These are phyloP conservation scores for Epinephelus fuscoguttatus DNA, from an alignment of 2,113 vertebrate genomes.

Conservation along the genomic window DNA sequence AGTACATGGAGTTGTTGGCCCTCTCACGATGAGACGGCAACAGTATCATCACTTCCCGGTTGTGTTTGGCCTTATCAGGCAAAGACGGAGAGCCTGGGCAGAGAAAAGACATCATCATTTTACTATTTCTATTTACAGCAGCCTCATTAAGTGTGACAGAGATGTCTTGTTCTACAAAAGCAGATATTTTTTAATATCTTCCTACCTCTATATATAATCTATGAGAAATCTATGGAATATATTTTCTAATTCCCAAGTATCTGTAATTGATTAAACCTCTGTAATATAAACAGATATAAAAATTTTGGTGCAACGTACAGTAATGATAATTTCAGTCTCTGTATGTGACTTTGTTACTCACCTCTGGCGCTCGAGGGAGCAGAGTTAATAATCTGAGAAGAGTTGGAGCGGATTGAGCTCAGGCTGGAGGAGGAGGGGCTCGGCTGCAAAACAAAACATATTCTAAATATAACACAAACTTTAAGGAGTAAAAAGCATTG, in stretches of 20 bases:
- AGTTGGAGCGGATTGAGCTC: slow-evolving; percentile 95
- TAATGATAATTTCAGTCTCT: not conserved
- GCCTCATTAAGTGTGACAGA: not conserved
- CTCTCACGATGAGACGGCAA: slow-evolving; percentile 92
- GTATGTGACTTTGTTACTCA: slow-evolving; percentile 73
- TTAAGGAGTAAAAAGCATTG: not conserved
- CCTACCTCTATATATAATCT: not conserved
- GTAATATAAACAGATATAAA: not conserved
- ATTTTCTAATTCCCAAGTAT: not conserved
- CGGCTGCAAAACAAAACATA: slow-evolving; percentile 86
- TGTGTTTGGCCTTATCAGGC: slow-evolving; percentile 95
- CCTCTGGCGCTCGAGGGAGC: slow-evolving; percentile 96
- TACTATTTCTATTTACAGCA: not conserved
- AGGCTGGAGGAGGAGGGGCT: slow-evolving; percentile 96
- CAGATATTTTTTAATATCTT: not conserved
- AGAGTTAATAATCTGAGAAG: slow-evolving; percentile 94
- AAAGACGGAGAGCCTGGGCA: slow-evolving; percentile 94
- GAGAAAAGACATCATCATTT: not conserved
- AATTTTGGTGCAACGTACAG: not conserved
- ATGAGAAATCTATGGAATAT: not conserved
- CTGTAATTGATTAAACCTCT: not conserved
- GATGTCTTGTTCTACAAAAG: not conserved
- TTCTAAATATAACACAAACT: not conserved
- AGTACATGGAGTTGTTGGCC: slow-evolving; percentile 93
- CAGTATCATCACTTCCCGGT: slow-evolving; percentile 94